phyloP scores from a whole-genome alignment of 2,113 vertebrate species.

The Girardinichthys multiradiatus region DNA sequence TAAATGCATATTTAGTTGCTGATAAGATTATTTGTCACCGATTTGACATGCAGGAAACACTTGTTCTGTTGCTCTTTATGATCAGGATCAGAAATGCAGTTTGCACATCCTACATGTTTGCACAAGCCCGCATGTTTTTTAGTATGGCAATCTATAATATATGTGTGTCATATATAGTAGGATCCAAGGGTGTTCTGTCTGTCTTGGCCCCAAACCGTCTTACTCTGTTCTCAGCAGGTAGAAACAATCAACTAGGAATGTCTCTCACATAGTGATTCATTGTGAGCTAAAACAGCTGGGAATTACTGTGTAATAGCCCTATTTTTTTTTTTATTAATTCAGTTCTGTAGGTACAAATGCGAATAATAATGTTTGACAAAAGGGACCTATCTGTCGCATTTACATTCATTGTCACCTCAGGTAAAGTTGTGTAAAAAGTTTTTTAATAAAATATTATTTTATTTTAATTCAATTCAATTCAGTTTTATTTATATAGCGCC shows the following conservation, averaged over 20 bases:
- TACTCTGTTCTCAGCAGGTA: conserved; percentile 40
- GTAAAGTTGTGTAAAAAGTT: too few species aligned
- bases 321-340: conserved; percentile 17
- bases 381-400: too few species aligned
- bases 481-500: too few species aligned
- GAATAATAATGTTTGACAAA: background rate
- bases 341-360: background rate
- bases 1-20: background rate
- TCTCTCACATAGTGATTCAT: conserved; percentile 63
- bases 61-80: background rate
- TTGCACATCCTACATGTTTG: background rate
- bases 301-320: conserved; percentile 30
- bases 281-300: conserved; percentile 38
- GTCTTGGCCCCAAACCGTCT: conserved; percentile 23
- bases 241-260: conserved; percentile 58
- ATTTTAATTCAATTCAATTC: too few species aligned
- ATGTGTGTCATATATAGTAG: background rate
- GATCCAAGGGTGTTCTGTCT: background rate
- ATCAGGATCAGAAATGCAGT: background rate
- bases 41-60: background rate
- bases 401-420: too few species aligned
- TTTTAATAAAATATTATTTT: background rate
- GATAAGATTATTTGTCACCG: background rate
- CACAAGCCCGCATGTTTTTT: conserved; percentile 11
- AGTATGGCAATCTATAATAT: background rate